A percentile compares a stretch with the other conserved stretches of the same genome.
Conservation (phyloP, 2,797 vertebrate genomes). For the Ammospiza maritima region DNA sequence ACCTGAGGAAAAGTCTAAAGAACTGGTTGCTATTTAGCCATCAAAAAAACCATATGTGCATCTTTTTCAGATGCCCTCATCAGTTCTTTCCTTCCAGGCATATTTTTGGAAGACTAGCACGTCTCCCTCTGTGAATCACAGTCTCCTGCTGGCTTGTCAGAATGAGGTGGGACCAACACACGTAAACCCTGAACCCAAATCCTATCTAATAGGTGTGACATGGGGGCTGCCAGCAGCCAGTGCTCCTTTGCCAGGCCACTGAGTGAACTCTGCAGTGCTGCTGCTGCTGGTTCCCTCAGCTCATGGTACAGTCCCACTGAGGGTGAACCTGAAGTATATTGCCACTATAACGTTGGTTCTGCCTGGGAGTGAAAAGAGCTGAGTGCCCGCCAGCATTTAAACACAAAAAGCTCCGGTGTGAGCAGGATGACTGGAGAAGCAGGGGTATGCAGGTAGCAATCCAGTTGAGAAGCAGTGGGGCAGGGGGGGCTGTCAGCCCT, state of each 20-base stretch:
- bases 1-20: constrained; percentile 37
- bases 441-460: neutral
- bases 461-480: neutral
- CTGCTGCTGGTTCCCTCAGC: neutral
- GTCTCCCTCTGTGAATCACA: constrained; percentile 39
- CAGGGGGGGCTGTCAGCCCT: neutral
- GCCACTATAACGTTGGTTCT: neutral
- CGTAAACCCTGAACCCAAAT: neutral
- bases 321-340: neutral
- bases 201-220: neutral
- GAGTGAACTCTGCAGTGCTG: neutral
- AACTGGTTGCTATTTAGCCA: constrained; percentile 57
- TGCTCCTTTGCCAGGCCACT: neutral
- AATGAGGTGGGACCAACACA: constrained; percentile 12
- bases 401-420: neutral
- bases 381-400: neutral
- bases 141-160: constrained; percentile 48
- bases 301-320: neutral
- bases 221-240: neutral
- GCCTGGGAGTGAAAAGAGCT: neutral
- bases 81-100: constrained; percentile 48
- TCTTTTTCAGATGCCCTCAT: constrained; percentile 55
- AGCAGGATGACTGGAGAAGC: neutral
- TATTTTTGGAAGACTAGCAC: constrained; percentile 36
- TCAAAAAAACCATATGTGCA: constrained; percentile 26